Percentiles rank a stretch among this genome's conserved stretches.
Conservation (phyloP, 2,113 vertebrate species). For the Ptilonorhynchus violaceus region DNA sequence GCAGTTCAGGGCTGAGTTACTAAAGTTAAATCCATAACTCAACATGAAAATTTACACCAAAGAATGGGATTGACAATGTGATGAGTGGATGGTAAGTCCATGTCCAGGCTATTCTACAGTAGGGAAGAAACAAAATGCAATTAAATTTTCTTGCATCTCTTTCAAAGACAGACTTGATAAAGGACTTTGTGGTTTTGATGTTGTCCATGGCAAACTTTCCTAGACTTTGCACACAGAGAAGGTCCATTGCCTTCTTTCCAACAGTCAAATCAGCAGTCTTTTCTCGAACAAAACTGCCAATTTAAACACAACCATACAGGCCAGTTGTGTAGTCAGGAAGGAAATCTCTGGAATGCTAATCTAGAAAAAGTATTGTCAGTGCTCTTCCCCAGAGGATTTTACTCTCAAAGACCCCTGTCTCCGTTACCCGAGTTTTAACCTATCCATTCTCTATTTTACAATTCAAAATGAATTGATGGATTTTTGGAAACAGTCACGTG, state of each 20-base stretch:
- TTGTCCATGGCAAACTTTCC: not conserved
- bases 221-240: not conserved
- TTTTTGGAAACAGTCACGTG: not conserved
- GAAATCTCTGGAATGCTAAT: not conserved
- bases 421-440: not conserved
- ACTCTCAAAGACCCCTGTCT: not conserved
- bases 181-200: not conserved
- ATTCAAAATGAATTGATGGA: not conserved
- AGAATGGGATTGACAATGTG: not conserved
- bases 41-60: not conserved
- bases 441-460: not conserved
- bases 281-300: not conserved
- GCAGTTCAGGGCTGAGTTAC: not conserved
- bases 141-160: not conserved
- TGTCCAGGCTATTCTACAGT: not conserved
- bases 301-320: not conserved
- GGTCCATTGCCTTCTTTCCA: not conserved
- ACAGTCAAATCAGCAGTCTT: not conserved
- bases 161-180: not conserved
- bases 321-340: not conserved
- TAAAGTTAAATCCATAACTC: not conserved
- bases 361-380: not conserved
- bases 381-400: not conserved
- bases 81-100: not conserved
- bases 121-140: not conserved